A percentile compares a stretch with the other conserved stretches of the same genome.
Conservation (phyloP, 2,888 invertebrate genomes). For the Zygaena filipendulae region DNA sequence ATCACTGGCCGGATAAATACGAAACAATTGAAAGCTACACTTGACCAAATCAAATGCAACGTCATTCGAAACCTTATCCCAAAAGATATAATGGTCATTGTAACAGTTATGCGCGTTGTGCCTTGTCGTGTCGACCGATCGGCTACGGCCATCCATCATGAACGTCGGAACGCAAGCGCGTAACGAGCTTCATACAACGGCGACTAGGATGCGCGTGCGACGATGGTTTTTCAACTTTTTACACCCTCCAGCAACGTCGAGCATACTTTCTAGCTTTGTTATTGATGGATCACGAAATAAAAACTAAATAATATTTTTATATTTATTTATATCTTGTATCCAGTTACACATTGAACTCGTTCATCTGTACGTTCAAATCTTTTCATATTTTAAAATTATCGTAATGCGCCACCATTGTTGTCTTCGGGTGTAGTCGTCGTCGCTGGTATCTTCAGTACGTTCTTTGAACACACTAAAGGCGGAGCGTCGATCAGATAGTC, state of each 20-base stretch:
- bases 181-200: constrained; percentile 59
- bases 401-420: no score
- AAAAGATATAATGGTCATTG: no score
- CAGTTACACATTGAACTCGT: no score
- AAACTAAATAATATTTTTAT: no score
- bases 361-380: no score
- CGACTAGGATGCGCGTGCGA: constrained; percentile 36
- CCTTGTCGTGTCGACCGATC: constrained; percentile 12
- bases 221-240: no score
- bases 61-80: constrained; percentile 29
- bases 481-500: constrained; percentile 43
- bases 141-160: constrained; percentile 60
- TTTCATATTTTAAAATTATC: no score
- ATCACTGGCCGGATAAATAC: constrained; percentile 36
- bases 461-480: constrained; percentile 24
- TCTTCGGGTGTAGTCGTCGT: no score
- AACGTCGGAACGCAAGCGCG: constrained; percentile 45
- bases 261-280: constrained; percentile 21
- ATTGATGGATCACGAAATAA: constrained; percentile 49
- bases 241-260: constrained; percentile 31
- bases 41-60: no score
- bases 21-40: constrained; percentile 33
- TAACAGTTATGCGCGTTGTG: no score
- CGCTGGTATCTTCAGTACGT: no score
- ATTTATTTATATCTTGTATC: constrained; percentile 31